Evolutionary conservation across 2,113 vertebrate genomes (phyloP), one percentile per base, ranked within the genome.

Genomic region (Mixornis gularis): DNA sequence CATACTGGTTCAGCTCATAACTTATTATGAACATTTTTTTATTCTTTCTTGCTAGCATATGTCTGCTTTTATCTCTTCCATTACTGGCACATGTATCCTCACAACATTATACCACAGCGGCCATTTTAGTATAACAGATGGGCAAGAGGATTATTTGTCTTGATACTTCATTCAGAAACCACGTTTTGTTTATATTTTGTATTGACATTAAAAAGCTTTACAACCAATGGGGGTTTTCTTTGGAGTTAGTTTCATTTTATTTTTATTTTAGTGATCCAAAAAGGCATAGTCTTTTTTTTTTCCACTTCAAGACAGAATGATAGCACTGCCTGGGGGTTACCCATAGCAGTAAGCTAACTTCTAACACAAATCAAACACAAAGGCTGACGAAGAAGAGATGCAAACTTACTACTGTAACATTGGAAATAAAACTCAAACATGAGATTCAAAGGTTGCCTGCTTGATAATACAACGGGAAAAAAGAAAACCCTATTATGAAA

Each of bases 101-200:
- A 83, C 60, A 78, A 78, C 11, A 73, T 22, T 72, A 68, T 78
- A 60, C 64, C 34, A 44, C 19, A 53, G 83, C 34, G 4, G 63
- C 81, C 91, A 94, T 96, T 95, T 92, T 89, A 53, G 46, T 79
- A 13, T 85, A 96, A 97, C 97, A 97, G 97, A 98, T 97, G 97
- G 96, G 76, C 90, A 91, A 92, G 76, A 93, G 74, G 63, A 94
- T 96, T 95, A 95, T 96, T 95, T 93, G 89, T 90, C 89, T 59
- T 77, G 79, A 32, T 92, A 89, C 62, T 97, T 90, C 91, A 89
- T 90, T 94, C 95, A 96, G 52, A 96, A 93, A 93, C 73, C 90
- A 76, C 30, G 5, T 92, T 97, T 95, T 97, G 96, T 96, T 97
- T 97, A 91, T 96, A 87, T 95, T 97, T 95, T 95, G 91, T 95